Conservation (phyloP, 1,140 invertebrate genomes). For the Leguminivora glycinivorella region DNA sequence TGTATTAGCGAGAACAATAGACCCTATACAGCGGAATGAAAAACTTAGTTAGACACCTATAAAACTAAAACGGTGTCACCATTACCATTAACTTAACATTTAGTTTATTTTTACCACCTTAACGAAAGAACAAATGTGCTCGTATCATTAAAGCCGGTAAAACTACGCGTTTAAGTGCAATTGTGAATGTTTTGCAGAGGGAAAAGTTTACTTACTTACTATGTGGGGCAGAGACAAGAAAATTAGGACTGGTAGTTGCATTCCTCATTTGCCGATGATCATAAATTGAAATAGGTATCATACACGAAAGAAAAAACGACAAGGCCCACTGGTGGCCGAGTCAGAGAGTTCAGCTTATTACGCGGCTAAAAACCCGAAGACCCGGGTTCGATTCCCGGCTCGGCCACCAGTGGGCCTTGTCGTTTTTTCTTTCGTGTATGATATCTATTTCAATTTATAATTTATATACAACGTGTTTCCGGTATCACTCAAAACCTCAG, state of each 20-base stretch:
- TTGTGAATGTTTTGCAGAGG: constrained; percentile 33
- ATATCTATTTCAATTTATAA: too few species aligned
- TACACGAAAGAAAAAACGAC: too few species aligned
- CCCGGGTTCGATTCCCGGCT: too few species aligned
- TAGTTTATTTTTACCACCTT: constrained; percentile 16
- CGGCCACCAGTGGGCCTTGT: too few species aligned
- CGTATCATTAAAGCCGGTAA: constrained; percentile 10
- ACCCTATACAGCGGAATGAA: neutral
- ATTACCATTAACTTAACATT: constrained; percentile 1
- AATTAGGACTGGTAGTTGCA: neutral
- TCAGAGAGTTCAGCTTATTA: too few species aligned
- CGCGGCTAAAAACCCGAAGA: too few species aligned
- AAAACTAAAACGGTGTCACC: constrained; percentile 19
- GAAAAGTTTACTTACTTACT: constrained; percentile 40
- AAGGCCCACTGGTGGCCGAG: too few species aligned
- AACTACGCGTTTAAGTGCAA: constrained; percentile 19
- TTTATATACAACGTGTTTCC: too few species aligned
- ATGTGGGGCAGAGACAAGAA: constrained; percentile 11
- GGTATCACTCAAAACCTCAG: too few species aligned
- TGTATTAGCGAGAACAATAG: neutral
- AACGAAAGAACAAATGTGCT: constrained; percentile 11
- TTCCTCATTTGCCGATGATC: neutral
- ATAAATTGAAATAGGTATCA: neutral
- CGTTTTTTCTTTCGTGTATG: too few species aligned
- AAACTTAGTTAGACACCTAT: neutral